Base-by-base conservation (phyloP, 2,888 invertebrate species). In the Dryobota labecula region DNA sequence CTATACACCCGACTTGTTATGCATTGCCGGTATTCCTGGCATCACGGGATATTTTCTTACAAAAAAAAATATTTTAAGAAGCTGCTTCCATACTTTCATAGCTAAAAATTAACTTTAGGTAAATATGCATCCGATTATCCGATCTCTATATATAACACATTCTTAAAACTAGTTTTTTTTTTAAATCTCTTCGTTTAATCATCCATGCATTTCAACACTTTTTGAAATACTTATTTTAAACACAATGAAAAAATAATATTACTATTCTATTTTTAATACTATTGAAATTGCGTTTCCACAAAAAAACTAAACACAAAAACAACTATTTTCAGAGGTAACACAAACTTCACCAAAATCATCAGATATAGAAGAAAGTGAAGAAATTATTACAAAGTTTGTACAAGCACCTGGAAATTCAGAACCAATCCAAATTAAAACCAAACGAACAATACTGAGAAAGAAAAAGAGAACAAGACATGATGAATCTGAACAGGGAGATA, bases 301-400 rank as follows among this genome's bases (percentile, higher is more conserved):
- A 41, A 0, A 51, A 13, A 54, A 54, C 47, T 69, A 36, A 74
- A 66, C 41, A 63, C 38, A 54, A 53, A 38, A 30, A 64, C 54
- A 0, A 67, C 45, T 76, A 53, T 88, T 93, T 93, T 86, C 94
- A 94, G 94, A 94, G 41, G 70, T 78, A 56, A 72, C 76, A 9
- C 76, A 82, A 64, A 67, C 73, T 43, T 94, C 93, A 36, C 92
- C 93, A 24, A 94, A 90, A 85, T 92, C 93, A 75, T 96, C 94
- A 9, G 96, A 96, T 70, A 80, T 92, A 53, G 95, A 96, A 92
- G 96, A 97, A 94, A 94, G 95, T 56, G 96, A 97, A 91, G 97
- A 97, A 94, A 96, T 97, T 27, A 89, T 97, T 51, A 97, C 97
- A 1, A 97, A 96, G 90, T 97, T 97, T 83, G 91, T 96, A 81